phyloP scores from a whole-genome alignment of 2,888 invertebrate genomes.

The Tetramorium bicarinatum region DNA sequence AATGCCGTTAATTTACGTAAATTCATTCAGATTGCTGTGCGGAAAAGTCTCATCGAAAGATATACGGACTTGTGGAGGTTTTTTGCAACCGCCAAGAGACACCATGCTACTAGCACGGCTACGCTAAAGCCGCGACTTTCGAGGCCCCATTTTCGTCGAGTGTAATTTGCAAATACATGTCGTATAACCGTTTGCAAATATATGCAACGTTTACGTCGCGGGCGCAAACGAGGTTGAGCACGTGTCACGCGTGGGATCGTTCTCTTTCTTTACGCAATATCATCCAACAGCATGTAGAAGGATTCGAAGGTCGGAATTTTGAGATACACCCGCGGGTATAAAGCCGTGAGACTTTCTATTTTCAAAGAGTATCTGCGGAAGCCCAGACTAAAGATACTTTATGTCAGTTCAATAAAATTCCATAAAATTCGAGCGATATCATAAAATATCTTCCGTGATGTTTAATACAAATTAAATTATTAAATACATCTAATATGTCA shows the following conservation, averaged over 20 bases:
- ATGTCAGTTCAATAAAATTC: neutral
- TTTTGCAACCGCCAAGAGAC: constrained; percentile 2
- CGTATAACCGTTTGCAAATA: constrained; percentile 52
- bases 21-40: constrained; percentile 9
- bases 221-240: constrained; percentile 63
- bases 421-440: neutral
- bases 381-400: neutral
- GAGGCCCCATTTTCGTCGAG: neutral
- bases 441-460: neutral
- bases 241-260: constrained; percentile 73
- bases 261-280: constrained; percentile 71
- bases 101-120: neutral
- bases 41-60: constrained; percentile 29
- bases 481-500: neutral
- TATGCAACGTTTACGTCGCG: constrained; percentile 39
- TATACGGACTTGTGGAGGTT: neutral
- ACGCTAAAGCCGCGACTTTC: constrained; percentile 22
- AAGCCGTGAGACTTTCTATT: neutral
- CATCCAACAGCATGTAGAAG: constrained; percentile 54
- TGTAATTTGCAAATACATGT: constrained; percentile 41
- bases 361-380: neutral
- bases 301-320: constrained; percentile 66
- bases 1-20: constrained; percentile 35
- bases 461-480: neutral
- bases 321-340: constrained; percentile 36